Base-by-base conservation (phyloP, 2,888 invertebrate genomes). In the Autographa gamma region DNA sequence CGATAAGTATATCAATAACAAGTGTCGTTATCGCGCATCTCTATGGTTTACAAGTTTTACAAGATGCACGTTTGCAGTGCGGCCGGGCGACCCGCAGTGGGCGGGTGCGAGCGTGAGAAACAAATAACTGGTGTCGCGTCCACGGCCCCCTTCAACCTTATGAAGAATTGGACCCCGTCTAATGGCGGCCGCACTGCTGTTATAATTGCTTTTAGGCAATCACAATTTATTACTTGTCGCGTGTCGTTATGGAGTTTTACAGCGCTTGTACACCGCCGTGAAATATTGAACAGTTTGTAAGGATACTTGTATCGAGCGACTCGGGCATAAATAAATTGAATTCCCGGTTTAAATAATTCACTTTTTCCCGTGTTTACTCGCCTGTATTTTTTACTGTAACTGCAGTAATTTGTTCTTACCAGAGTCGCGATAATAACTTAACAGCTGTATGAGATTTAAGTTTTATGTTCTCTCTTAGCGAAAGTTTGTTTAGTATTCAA, bases 71-170 rank as follows among this genome's bases (percentile, higher is more conserved):
- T 92, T 90, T 89, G 88, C 91, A 86, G 81, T 84, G 83, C 85
- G 85, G 73, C 85, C 76, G 85, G 73, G 85, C 76, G 69, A 77
- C 65, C 75, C 77, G 79, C 84, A 84, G 95, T 95, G 93, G 95
- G 95, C 93, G 94, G 92, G 93, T 92, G 94, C 77, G 89, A 94
- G 87, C 95, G 95, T 95, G 95, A 92, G 95, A 95, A 95, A 90
- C 93, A 91, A 93, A 95, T 89, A 93, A 81, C 82, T 88, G 85
- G 81, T 89, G 92, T 90, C 89, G 89, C 91, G 86, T 90, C 90
- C 92, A 92, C 90, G 92, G 88, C 85, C 85, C 79, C 77, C 76
- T 78, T 76, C 81, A 80, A 82, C 79, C 82, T 74, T 74, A 73
- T 80, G 79, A 88, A 86, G 85, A 89, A 90, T 88, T 86, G 81